A percentile compares a stretch with the other conserved stretches of the same genome.
Conservation (phyloP, 2,113 vertebrate genomes). For the Podarcis raffonei region DNA sequence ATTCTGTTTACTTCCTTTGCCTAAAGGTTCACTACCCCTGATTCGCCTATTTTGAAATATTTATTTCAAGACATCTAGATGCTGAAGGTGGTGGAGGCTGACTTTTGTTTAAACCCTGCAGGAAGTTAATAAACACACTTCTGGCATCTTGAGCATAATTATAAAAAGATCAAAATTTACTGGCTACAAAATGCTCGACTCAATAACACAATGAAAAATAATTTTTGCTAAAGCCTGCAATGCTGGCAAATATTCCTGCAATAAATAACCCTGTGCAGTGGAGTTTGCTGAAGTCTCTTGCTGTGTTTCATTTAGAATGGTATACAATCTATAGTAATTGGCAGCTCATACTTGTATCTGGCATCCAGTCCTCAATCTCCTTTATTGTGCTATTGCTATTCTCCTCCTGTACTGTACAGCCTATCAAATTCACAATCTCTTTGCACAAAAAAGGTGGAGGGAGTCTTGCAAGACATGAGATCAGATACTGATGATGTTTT, state of each 20-base stretch:
- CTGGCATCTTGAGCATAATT: slow-evolving; percentile 7
- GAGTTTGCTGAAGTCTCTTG: slow-evolving; percentile 32
- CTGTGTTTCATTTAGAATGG: slow-evolving; percentile 50
- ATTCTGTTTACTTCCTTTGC: not conserved
- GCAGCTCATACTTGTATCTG: slow-evolving; percentile 23
- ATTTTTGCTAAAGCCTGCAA: not conserved
- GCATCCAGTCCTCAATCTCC: slow-evolving; percentile 12
- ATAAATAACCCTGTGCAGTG: slow-evolving; percentile 4
- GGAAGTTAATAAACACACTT: not conserved
- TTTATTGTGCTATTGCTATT: slow-evolving; percentile 24
- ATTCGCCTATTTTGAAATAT: not conserved
- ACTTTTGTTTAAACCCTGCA: not conserved
- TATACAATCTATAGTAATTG: slow-evolving; percentile 31
- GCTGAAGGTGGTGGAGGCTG: not conserved
- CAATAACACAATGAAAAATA: not conserved
- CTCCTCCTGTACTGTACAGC: not conserved
- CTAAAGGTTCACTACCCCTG: not conserved
- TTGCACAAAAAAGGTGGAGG: slow-evolving; percentile 2
- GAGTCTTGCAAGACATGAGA: not conserved
- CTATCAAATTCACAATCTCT: slow-evolving; percentile 10
- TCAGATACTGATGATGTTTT: not conserved
- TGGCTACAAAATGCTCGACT: not conserved
- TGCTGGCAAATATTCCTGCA: slow-evolving; percentile 23
- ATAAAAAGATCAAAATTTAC: not conserved
- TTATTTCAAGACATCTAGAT: not conserved